phyloP scores from a whole-genome alignment of 2,113 vertebrate species.

The Neogobius melanostomus region DNA sequence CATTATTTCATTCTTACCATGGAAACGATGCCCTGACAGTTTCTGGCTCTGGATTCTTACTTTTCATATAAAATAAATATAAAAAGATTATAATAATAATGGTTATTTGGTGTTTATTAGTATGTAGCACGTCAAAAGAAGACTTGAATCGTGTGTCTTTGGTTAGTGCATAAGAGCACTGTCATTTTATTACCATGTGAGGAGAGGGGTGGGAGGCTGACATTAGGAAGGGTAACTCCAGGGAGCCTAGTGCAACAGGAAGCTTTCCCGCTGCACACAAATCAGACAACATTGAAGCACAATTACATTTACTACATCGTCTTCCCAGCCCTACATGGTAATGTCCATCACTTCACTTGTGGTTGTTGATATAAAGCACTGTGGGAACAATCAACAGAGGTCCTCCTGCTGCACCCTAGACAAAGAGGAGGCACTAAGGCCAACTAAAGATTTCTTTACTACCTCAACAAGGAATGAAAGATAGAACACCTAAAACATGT shows the following conservation, averaged over 20 bases:
- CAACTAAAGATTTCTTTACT: constrained; percentile 24
- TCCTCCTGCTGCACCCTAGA: constrained; percentile 83
- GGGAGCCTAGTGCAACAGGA: constrained; percentile 65
- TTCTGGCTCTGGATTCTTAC: too few relatives aligned
- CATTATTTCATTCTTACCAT: too few relatives aligned
- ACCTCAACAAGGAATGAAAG: constrained; percentile 53
- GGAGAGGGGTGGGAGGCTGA: constrained; percentile 68
- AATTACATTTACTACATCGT: constrained; percentile 82
- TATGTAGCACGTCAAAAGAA: neutral
- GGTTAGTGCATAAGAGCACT: constrained; percentile 68
- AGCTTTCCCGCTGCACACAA: constrained; percentile 47
- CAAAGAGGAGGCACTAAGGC: constrained; percentile 70
- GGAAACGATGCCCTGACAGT: too few relatives aligned
- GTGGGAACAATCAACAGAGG: constrained; percentile 82
- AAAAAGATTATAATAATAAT: neutral
- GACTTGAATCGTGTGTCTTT: constrained; percentile 9
- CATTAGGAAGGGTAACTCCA: constrained; percentile 45
- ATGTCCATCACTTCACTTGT: constrained; percentile 78
- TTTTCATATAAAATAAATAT: too few relatives aligned
- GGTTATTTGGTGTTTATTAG: neutral
- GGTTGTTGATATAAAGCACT: constrained; percentile 83
- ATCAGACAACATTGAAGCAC: constrained; percentile 79
- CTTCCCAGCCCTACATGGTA: constrained; percentile 88
- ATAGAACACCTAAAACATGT: constrained; percentile 66
- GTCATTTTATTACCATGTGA: constrained; percentile 86